Evolutionary conservation across 64 coral and sea anemone genomes (phyloP).

Genomic region (Montipora capricornis): DNA sequence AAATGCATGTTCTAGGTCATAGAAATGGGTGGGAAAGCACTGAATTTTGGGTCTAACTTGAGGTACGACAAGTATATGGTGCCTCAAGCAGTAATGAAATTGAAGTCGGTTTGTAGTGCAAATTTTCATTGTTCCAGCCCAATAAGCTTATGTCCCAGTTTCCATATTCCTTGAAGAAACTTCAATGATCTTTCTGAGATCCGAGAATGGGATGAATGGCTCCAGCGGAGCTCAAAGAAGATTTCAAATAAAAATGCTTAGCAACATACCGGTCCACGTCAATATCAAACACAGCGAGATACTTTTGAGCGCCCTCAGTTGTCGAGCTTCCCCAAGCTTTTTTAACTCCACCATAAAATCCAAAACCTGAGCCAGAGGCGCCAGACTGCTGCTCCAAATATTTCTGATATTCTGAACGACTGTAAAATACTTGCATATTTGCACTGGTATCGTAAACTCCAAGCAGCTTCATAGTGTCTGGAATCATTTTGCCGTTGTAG

Average conservation of each 20-base stretch:
- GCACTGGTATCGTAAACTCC: background rate
- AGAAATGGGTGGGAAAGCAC: too few species aligned
- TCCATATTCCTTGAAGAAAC: background rate
- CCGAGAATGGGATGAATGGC: background rate
- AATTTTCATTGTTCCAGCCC: too few species aligned
- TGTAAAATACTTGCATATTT: background rate
- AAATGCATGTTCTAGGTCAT: too few species aligned
- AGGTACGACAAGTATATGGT: too few species aligned
- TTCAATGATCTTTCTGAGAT: background rate
- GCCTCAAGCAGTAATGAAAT: too few species aligned
- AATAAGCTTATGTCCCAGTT: background rate
- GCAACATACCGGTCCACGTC: constrained; percentile 11
- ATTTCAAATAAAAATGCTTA: background rate
- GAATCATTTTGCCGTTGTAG: constrained; percentile 3
- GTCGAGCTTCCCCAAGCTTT: constrained; percentile 14
- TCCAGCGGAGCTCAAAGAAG: background rate
- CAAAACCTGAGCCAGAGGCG: background rate
- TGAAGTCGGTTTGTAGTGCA: too few species aligned
- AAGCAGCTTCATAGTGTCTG: background rate
- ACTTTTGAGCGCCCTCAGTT: background rate
- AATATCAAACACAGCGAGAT: constrained; percentile 1
- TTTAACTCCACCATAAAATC: constrained; percentile 1
- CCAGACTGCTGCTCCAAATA: background rate
- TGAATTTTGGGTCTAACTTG: too few species aligned
- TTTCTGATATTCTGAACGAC: background rate